Conservation (phyloP, 2,113 vertebrate genomes). For the Psilopogon haemacephalus region DNA sequence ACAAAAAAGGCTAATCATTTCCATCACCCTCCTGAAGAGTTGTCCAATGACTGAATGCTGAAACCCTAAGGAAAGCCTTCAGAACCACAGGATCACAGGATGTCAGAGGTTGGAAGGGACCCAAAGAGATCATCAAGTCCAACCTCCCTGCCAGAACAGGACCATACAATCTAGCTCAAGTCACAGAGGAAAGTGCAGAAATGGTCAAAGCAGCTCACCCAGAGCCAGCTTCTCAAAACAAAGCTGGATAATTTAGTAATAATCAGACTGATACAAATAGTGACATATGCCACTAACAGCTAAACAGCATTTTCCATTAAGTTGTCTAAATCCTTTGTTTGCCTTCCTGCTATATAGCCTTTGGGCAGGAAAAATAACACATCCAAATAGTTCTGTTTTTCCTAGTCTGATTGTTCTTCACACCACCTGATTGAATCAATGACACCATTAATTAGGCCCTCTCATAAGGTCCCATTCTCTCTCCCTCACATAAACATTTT, state of each 20-base stretch:
- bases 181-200: no score
- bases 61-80: slow-evolving; percentile 17
- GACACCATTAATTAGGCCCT: not conserved
- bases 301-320: not conserved
- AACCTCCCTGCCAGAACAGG: no score
- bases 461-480: not conserved
- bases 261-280: not conserved
- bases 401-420: not conserved
- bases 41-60: not conserved
- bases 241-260: slow-evolving; percentile 21
- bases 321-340: not conserved
- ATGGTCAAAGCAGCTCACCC: not conserved
- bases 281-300: not conserved
- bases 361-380: not conserved
- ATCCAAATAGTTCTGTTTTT: not conserved
- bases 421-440: not conserved
- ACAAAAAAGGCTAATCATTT: not conserved
- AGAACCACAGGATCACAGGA: no score
- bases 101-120: no score
- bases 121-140: no score
- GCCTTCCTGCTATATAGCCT: not conserved
- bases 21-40: not conserved
- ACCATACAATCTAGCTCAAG: no score
- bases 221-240: not conserved
- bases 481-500: not conserved